phyloP scores from a whole-genome alignment of 1,140 invertebrate species.

The Heliconius hewitsoni region DNA sequence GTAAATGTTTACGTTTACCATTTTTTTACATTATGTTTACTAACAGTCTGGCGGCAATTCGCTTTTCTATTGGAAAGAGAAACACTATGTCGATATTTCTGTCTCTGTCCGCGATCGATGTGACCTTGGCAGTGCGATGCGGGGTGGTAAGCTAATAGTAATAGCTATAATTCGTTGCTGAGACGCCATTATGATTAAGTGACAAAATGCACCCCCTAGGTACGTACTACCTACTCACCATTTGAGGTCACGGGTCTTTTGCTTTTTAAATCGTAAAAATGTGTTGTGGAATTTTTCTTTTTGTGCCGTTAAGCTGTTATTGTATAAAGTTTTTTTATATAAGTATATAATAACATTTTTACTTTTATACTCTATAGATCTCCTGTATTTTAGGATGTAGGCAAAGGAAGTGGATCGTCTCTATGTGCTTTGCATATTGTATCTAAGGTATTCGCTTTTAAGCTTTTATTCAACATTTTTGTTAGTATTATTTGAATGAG shows the following conservation, averaged over 20 bases:
- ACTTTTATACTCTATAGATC: no score
- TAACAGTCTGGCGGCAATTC: constrained; percentile 48
- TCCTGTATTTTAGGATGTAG: no score
- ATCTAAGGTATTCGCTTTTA: no score
- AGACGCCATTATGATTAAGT: constrained; percentile 37
- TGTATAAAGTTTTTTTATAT: no score
- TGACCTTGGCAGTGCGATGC: constrained; percentile 70
- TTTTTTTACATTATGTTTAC: constrained; percentile 50
- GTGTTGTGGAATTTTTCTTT: not conserved
- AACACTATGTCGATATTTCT: constrained; percentile 10
- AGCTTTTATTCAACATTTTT: no score
- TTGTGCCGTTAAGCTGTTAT: no score
- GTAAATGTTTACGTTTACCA: not conserved
- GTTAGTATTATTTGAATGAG: no score
- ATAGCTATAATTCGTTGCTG: constrained; percentile 30
- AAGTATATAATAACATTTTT: no score
- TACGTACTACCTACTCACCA: not conserved
- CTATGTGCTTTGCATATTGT: no score
- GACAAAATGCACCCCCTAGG: constrained; percentile 16
- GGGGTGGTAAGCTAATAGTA: constrained; percentile 37
- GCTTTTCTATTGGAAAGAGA: constrained; percentile 40
- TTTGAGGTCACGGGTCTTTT: not conserved
- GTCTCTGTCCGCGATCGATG: constrained; percentile 58
- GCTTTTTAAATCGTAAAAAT: not conserved
- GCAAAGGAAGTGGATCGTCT: no score